Percentiles rank a stretch among this genome's conserved stretches.
Evolutionary conservation across 2,888 invertebrate genomes (phyloP).

Genomic region (Habroteleia sp.): DNA sequence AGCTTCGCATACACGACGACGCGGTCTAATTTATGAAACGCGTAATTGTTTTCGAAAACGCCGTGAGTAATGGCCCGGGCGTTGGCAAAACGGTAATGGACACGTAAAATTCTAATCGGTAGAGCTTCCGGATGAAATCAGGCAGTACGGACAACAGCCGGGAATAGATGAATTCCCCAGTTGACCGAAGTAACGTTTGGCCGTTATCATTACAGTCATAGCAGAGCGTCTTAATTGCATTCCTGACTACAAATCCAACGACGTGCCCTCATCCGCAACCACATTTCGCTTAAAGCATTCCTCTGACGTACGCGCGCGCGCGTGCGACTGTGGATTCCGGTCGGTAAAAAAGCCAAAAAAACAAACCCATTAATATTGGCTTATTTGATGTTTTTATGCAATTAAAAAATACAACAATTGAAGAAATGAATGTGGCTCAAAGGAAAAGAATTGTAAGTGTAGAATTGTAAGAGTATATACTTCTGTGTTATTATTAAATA

Average conservation of each 20-base stretch:
- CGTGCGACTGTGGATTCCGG: background rate
- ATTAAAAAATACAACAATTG: no score
- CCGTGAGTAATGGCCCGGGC: slow-evolving; percentile 13
- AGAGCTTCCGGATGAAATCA: slow-evolving; percentile 6
- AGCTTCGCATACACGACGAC: slow-evolving; percentile 31
- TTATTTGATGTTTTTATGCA: slow-evolving; percentile 7
- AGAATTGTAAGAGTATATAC: no score
- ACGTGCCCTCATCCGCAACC: slow-evolving; percentile 30
- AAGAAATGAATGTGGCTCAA: no score
- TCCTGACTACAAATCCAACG: slow-evolving; percentile 55
- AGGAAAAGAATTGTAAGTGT: no score
- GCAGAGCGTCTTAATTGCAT: slow-evolving; percentile 71
- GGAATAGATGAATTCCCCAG: slow-evolving; percentile 31
- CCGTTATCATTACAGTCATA: slow-evolving; percentile 69
- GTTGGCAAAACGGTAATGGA: slow-evolving; percentile 23
- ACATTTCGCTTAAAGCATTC: slow-evolving; percentile 41
- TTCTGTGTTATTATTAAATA: no score
- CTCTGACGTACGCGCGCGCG: slow-evolving; percentile 27
- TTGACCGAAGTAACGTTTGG: slow-evolving; percentile 37
- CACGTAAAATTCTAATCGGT: slow-evolving; percentile 33
- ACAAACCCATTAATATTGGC: slow-evolving; percentile 44
- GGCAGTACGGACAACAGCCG: slow-evolving; percentile 10
- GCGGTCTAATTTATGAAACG: slow-evolving; percentile 32
- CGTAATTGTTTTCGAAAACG: slow-evolving; percentile 42
- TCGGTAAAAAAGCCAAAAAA: background rate